Evolutionary conservation across 1,140 invertebrate genomes (phyloP).

Genomic region (Brachystomella parvula): DNA sequence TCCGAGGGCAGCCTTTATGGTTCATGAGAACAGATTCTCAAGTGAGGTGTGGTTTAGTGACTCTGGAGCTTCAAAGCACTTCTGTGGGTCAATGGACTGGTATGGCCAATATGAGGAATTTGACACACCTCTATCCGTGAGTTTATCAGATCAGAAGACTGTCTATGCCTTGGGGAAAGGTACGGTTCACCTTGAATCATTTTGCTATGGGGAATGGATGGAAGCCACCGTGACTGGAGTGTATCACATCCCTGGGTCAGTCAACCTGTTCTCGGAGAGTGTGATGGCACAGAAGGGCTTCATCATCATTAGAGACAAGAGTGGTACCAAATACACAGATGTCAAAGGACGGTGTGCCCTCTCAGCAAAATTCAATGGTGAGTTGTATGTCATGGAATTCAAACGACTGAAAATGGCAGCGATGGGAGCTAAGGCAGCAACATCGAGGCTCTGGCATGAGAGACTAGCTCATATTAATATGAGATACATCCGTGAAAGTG

Average conservation of each 20-base stretch:
- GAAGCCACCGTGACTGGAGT: neutral
- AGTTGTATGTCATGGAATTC: conserved; percentile 18
- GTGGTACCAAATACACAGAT: neutral
- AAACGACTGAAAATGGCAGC: neutral
- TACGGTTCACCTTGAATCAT: neutral
- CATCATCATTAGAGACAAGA: neutral
- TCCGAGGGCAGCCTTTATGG: no score
- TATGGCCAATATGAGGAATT: neutral
- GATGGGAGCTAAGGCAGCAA: neutral
- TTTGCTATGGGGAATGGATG: conserved; percentile 7
- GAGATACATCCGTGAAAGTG: conserved; percentile 10
- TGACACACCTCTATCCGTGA: neutral
- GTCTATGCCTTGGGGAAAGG: conserved; percentile 5
- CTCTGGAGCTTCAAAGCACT: neutral
- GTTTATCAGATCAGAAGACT: neutral
- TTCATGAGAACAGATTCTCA: no score
- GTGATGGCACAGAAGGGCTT: conserved; percentile 25
- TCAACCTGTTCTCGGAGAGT: conserved; percentile 29
- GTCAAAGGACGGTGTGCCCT: neutral
- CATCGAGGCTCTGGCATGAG: conserved; percentile 12
- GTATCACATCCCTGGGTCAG: conserved; percentile 18
- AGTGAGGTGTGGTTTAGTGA: neutral
- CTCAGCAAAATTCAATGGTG: neutral
- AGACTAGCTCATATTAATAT: conserved; percentile 18
- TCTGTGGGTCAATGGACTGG: neutral